phyloP scores from a whole-genome alignment of 2,113 vertebrate genomes.

The Hypanus sabinus region DNA sequence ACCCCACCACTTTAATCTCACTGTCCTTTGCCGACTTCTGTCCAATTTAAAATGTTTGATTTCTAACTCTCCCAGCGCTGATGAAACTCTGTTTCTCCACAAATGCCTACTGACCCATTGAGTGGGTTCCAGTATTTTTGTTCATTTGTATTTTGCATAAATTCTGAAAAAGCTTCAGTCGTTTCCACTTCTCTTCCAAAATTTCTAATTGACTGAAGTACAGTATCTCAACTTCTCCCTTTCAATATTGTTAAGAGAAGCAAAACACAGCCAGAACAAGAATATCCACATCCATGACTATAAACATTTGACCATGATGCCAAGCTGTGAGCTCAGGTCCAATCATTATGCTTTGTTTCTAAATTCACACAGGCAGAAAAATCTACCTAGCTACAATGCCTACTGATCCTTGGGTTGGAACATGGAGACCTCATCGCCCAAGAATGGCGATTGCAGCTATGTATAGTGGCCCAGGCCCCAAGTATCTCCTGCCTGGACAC shows the following conservation, averaged over 20 bases:
- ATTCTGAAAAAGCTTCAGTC: background rate
- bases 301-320: background rate
- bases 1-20: no score
- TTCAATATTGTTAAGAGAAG: background rate
- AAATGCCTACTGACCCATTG: background rate
- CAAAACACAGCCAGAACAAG: background rate
- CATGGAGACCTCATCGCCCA: constrained; percentile 28
- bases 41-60: no score
- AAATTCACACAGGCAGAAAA: background rate
- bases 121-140: background rate
- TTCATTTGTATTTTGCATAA: no score
- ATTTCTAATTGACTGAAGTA: background rate
- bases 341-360: background rate
- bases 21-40: no score
- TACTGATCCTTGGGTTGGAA: constrained; percentile 28
- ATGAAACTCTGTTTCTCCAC: no score
- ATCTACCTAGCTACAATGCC: background rate
- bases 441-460: constrained; percentile 25
- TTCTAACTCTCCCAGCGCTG: no score
- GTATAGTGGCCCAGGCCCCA: constrained; percentile 24
- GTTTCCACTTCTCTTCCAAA: background rate
- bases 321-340: background rate
- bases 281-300: background rate
- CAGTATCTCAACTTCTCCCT: background rate
- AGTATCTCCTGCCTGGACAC: constrained; percentile 2